phyloP scores from a whole-genome alignment of 2,888 invertebrate genomes.

The Dryocosmus kuriphilus region DNA sequence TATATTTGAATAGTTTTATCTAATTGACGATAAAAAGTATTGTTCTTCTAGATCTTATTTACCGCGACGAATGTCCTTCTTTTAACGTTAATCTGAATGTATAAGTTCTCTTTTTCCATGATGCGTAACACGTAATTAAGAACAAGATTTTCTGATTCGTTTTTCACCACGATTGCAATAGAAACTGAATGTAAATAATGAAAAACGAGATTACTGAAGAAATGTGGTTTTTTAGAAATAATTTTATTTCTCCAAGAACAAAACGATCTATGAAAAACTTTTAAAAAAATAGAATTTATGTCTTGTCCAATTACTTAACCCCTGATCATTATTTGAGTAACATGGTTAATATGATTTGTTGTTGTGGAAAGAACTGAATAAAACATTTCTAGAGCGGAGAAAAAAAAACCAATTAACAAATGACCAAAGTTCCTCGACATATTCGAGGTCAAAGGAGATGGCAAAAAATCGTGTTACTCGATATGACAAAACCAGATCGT shows the following conservation, averaged over 20 bases:
- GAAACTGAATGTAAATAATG: not conserved
- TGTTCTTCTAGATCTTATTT: not conserved
- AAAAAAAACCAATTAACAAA: not conserved
- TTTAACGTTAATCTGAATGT: not conserved
- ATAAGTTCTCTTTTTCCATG: not conserved
- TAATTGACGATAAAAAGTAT: not conserved
- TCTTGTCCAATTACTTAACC: not conserved
- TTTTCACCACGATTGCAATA: not conserved
- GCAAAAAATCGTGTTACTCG: constrained; percentile 20
- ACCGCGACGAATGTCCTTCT: constrained; percentile 7
- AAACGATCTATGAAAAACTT: not conserved
- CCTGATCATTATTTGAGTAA: not conserved
- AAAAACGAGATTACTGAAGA: not conserved
- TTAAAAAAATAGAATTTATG: not conserved
- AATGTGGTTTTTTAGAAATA: not conserved
- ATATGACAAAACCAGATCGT: constrained; percentile 37
- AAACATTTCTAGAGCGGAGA: not conserved
- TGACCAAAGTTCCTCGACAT: not conserved
- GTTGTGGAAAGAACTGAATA: not conserved
- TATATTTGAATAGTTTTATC: too few species aligned
- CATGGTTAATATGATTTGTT: not conserved
- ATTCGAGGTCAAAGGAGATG: constrained; percentile 10
- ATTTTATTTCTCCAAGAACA: too few species aligned
- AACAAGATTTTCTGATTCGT: not conserved
- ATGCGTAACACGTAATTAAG: constrained; percentile 7